Conservation (phyloP, 2,888 invertebrate species). For the Eupithecia inturbata region DNA sequence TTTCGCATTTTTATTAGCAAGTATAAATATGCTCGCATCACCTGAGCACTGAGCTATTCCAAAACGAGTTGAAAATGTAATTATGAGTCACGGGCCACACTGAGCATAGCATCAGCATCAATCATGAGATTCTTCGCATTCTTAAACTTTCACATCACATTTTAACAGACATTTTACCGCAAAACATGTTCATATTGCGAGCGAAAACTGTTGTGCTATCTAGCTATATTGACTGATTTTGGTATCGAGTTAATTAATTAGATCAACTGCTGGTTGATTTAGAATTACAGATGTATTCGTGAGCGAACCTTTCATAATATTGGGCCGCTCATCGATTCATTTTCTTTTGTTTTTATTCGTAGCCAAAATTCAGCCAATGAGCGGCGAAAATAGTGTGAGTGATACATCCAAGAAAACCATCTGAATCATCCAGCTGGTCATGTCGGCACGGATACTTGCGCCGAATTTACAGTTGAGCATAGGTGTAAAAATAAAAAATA, state of each 20-base stretch:
- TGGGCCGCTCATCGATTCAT: no score
- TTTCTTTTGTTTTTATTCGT: no score
- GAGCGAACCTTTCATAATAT: no score
- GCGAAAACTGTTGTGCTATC: background rate
- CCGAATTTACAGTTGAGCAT: no score
- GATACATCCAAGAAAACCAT: no score
- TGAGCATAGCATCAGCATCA: conserved; percentile 35
- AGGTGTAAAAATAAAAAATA: no score
- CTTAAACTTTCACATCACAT: conserved; percentile 26
- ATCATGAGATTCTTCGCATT: conserved; percentile 39
- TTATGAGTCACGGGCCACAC: conserved; percentile 39
- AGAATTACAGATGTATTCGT: no score
- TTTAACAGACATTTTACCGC: conserved; percentile 22
- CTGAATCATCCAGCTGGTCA: background rate
- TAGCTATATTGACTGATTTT: no score
- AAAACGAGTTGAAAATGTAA: conserved; percentile 41
- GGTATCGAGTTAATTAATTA: no score
- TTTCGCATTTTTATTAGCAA: background rate
- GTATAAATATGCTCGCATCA: conserved; percentile 10
- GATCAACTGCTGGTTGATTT: no score
- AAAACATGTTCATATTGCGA: conserved; percentile 6
- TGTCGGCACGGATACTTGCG: background rate
- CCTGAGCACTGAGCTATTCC: conserved; percentile 39
- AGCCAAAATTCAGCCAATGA: no score
- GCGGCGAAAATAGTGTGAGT: background rate